Percentiles rank a stretch among this genome's conserved stretches.
These are phyloP conservation scores for Epizoanthus illoricatus DNA, from an alignment of 92 coral and sea anemone genomes.

Conservation along the genomic window DNA sequence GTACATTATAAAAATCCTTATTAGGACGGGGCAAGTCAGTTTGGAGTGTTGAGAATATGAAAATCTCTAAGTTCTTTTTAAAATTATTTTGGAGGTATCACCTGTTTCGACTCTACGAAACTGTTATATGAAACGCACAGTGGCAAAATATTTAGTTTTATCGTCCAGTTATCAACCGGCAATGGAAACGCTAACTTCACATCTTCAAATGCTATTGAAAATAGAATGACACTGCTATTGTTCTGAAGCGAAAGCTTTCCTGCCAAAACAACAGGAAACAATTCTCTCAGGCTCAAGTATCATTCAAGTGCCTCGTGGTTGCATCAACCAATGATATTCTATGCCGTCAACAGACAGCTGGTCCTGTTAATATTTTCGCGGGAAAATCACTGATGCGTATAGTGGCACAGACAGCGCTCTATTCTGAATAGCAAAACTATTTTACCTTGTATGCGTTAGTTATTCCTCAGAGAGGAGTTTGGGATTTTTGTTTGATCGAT, in stretches of 20 bases:
- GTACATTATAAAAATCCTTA: neutral
- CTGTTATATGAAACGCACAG: no score
- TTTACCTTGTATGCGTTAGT: neutral
- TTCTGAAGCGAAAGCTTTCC: constrained; percentile 17
- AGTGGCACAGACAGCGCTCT: constrained; percentile 43
- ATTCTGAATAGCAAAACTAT: neutral
- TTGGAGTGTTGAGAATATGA: neutral
- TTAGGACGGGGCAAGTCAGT: neutral
- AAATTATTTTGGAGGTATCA: neutral
- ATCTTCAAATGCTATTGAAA: constrained; percentile 15
- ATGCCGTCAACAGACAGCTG: constrained; percentile 53
- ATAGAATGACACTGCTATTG: constrained; percentile 27
- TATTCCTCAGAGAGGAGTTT: neutral
- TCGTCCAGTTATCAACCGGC: neutral
- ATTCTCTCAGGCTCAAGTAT: constrained; percentile 27
- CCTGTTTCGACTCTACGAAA: neutral
- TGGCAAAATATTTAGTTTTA: constrained; percentile 2
- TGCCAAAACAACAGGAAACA: constrained; percentile 45
- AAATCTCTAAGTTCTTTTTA: neutral
- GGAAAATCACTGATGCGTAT: constrained; percentile 81
- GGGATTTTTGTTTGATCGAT: neutral
- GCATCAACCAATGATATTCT: constrained; percentile 63
- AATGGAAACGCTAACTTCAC: neutral
- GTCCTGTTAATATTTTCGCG: constrained; percentile 84
- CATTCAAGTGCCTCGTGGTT: constrained; percentile 51